These are phyloP conservation scores for Sphaerophoria rueppellii DNA, from an alignment of 2,888 invertebrate genomes.

Conservation along the genomic window DNA sequence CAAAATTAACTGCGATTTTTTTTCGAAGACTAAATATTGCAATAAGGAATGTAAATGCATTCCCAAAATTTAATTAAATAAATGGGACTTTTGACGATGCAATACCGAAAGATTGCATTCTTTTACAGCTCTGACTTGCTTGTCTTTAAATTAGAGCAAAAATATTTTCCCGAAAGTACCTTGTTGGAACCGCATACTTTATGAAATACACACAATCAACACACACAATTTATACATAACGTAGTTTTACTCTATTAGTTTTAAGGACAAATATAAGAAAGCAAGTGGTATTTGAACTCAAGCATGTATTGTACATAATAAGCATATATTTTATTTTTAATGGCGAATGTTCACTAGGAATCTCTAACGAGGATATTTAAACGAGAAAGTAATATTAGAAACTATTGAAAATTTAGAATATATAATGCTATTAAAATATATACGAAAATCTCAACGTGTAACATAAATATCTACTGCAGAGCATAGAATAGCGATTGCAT, in stretches of 20 bases:
- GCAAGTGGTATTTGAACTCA: conserved; percentile 7
- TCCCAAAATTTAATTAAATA: too few relatives aligned
- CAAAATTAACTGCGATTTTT: too few relatives aligned
- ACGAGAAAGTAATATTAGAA: not conserved
- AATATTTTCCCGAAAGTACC: not conserved
- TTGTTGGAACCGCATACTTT: not conserved
- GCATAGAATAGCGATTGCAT: conserved; percentile 1
- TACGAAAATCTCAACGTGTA: conserved; percentile 7
- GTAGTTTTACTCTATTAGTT: not conserved
- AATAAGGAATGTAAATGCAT: too few relatives aligned
- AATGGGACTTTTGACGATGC: too few relatives aligned
- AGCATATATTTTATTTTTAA: conserved; percentile 27
- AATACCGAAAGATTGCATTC: too few relatives aligned
- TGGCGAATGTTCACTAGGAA: conserved; percentile 28
- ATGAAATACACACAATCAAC: conserved; percentile 46
- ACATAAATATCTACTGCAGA: conserved; percentile 23
- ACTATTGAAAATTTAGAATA: not conserved
- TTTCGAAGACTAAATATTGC: too few relatives aligned
- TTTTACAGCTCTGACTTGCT: too few relatives aligned
- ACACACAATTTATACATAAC: conserved; percentile 17
- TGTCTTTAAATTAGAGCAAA: not conserved
- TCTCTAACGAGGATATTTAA: conserved; percentile 18
- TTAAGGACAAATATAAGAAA: not conserved
- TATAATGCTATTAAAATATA: not conserved
- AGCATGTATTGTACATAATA: conserved; percentile 11